A percentile compares a stretch with the other conserved stretches of the same genome.
phyloP scores from a whole-genome alignment of 2,113 vertebrate species.

The Perccottus glenii region DNA sequence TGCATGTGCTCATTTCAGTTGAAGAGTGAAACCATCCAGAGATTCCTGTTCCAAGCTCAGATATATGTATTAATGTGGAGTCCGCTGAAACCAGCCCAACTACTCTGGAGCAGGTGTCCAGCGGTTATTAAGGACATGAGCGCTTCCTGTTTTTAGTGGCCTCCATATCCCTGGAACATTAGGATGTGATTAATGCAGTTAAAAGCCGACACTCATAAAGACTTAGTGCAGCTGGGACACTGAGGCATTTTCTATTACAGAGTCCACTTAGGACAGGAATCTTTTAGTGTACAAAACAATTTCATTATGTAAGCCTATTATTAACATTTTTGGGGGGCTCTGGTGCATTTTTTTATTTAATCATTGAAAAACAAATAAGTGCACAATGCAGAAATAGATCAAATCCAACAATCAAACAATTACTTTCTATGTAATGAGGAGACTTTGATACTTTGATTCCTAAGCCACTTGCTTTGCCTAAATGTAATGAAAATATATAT shows the following conservation, averaged over 20 bases:
- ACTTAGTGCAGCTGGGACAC: neutral
- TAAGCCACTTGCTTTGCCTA: too few relatives aligned
- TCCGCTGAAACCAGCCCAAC: neutral
- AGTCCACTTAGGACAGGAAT: constrained; percentile 1
- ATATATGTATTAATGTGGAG: neutral
- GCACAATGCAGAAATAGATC: too few relatives aligned
- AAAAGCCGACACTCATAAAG: neutral
- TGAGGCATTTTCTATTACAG: neutral
- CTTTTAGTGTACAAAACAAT: constrained; percentile 8
- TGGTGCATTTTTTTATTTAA: neutral
- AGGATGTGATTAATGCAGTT: neutral
- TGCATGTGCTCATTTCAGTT: neutral
- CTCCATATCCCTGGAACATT: constrained; percentile 2
- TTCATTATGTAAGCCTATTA: neutral
- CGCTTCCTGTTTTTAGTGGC: constrained; percentile 5
- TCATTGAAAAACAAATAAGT: too few relatives aligned
- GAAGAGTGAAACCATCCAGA: too few relatives aligned
- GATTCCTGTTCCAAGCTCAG: neutral
- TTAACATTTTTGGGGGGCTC: neutral
- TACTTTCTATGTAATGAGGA: too few relatives aligned
- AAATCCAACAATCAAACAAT: too few relatives aligned
- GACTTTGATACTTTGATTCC: too few relatives aligned
- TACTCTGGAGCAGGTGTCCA: neutral
- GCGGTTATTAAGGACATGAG: constrained; percentile 1
- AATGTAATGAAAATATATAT: too few relatives aligned